These are phyloP conservation scores for Rhinopithecus roxellana DNA, from an alignment of 2,113 vertebrate species.

Conservation along the genomic window DNA sequence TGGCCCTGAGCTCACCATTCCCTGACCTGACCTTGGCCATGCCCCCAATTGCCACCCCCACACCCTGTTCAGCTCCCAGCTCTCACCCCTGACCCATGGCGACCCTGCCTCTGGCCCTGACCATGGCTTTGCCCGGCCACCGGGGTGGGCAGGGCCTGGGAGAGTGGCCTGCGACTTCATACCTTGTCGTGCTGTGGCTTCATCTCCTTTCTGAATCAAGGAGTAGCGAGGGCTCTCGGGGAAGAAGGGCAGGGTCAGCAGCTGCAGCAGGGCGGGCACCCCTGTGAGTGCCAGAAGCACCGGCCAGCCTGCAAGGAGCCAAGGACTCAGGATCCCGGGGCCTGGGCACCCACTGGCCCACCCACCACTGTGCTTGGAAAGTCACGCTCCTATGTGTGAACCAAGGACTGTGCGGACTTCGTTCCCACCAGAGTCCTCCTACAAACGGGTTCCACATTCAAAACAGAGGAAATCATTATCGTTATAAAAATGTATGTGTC, in stretches of 20 bases:
- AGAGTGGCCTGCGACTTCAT: rapidly evolving
- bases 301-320: conserved; percentile 87
- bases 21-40: background rate
- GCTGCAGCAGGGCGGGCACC: conserved; percentile 82
- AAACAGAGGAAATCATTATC: background rate
- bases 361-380: rapidly evolving
- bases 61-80: background rate
- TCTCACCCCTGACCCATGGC: rapidly evolving
- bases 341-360: too few relatives aligned
- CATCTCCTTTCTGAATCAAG: conserved; percentile 84
- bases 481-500: background rate
- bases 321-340: conserved; percentile 69
- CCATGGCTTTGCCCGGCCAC: rapidly evolving
- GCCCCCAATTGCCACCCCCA: background rate
- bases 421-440: background rate
- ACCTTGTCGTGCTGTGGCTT: conserved; percentile 82
- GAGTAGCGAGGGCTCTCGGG: conserved; percentile 89
- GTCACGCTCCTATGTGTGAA: background rate
- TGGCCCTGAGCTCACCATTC: background rate
- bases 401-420: background rate
- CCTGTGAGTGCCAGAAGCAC: conserved; percentile 85
- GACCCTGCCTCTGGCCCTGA: background rate
- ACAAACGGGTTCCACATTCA: background rate
- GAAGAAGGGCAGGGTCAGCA: conserved; percentile 84
- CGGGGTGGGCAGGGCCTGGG: rapidly evolving